Evolutionary conservation across 2,888 invertebrate species (phyloP).

Genomic region (Temnothorax ravouxi): DNA sequence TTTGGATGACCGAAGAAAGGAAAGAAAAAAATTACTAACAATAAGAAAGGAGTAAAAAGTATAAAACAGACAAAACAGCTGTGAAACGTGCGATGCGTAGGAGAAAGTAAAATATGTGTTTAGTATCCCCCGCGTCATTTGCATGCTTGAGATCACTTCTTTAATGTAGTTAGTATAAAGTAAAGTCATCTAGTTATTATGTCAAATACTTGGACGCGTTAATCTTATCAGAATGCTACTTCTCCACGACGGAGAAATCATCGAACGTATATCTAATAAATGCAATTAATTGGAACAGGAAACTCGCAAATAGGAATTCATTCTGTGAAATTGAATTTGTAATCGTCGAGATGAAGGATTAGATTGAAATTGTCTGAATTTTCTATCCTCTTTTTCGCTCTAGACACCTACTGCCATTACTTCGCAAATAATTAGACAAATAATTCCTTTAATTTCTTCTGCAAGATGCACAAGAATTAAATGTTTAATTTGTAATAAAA

Average conservation of each 20-base stretch:
- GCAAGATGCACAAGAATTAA: neutral
- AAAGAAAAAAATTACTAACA: neutral
- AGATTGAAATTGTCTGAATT: conserved; percentile 34
- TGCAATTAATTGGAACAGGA: conserved; percentile 37
- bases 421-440: conserved; percentile 12
- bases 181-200: neutral
- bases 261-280: conserved; percentile 18
- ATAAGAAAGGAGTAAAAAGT: neutral
- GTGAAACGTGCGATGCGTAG: neutral
- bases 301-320: conserved; percentile 38
- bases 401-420: conserved; percentile 10
- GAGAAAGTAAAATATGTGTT: neutral
- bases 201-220: neutral
- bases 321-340: conserved; percentile 36
- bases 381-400: conserved; percentile 2
- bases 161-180: neutral
- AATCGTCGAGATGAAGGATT: conserved; percentile 38
- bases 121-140: neutral
- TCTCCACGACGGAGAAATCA: neutral
- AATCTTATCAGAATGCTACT: conserved; percentile 15
- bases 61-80: neutral
- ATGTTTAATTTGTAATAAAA: neutral
- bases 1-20: neutral
- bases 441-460: neutral
- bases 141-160: neutral